These are phyloP conservation scores for Acestrorhynchus altus DNA, from an alignment of 2,797 vertebrate species.

Conservation along the genomic window DNA sequence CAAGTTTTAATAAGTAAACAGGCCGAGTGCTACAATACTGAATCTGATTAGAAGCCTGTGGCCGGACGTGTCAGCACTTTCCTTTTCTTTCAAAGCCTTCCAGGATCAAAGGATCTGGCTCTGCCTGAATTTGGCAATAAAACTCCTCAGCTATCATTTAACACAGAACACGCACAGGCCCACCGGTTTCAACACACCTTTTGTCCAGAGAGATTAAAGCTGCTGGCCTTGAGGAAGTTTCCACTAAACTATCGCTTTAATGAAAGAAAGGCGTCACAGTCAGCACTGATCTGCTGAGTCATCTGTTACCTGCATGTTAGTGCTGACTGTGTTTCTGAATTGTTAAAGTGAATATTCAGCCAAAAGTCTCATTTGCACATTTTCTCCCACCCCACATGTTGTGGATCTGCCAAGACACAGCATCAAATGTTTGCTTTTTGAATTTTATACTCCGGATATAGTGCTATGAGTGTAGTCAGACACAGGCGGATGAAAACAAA, in stretches of 20 bases:
- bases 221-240: background rate
- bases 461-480: no score
- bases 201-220: conserved; percentile 6
- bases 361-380: background rate
- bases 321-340: background rate
- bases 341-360: background rate
- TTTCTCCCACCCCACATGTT: background rate
- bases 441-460: no score
- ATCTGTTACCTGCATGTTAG: background rate
- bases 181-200: background rate
- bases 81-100: conserved; percentile 57
- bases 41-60: conserved; percentile 59
- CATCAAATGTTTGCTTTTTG: background rate
- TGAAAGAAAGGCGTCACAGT: conserved; percentile 1
- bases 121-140: conserved; percentile 49
- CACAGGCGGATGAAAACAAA: no score
- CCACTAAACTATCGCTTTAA: conserved; percentile 10
- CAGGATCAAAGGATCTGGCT: conserved; percentile 56
- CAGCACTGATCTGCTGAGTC: conserved; percentile 2
- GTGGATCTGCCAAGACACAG: background rate
- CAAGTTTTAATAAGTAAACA: conserved; percentile 68
- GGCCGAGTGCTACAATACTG: conserved; percentile 49
- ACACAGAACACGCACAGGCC: conserved; percentile 5
- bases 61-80: conserved; percentile 62
- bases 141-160: conserved; percentile 34